Evolutionary conservation across 1,140 invertebrate species (phyloP).

Genomic region (Drosophila athabasca): DNA sequence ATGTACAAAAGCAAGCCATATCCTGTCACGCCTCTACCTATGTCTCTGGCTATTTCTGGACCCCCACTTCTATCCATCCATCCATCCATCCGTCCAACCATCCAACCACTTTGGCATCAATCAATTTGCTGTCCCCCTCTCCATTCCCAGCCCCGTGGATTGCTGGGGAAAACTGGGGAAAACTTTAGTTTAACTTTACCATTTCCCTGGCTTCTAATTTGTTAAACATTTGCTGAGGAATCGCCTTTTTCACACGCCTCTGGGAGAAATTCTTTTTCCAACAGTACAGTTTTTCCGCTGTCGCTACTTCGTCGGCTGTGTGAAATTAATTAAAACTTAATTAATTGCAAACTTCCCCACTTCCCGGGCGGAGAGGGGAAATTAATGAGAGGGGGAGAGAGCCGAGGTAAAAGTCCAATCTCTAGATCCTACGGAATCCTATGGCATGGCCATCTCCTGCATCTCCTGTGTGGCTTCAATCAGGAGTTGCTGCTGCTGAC

Average conservation of each 20-base stretch:
- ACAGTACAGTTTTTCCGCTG: constrained; percentile 13
- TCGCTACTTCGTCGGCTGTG: constrained; percentile 23
- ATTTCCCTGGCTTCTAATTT: constrained; percentile 61
- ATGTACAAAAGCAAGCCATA: not conserved
- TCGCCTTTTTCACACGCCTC: constrained; percentile 63
- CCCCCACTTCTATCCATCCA: not conserved
- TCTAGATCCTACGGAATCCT: not conserved
- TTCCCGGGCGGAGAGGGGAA: too few species aligned
- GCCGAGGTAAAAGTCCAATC: constrained; percentile 21
- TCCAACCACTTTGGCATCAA: constrained; percentile 55
- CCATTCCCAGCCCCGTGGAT: too few species aligned
- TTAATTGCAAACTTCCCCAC: constrained; percentile 76
- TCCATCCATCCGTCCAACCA: constrained; percentile 31
- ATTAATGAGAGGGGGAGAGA: constrained; percentile 30
- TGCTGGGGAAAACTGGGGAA: not conserved
- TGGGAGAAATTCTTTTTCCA: constrained; percentile 38
- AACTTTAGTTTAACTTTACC: constrained; percentile 35
- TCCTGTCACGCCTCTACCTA: constrained; percentile 30
- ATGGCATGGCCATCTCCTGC: not conserved
- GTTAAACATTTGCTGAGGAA: constrained; percentile 51
- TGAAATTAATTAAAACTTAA: constrained; percentile 78
- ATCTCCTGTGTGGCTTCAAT: constrained; percentile 47
- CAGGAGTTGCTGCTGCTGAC: constrained; percentile 54
- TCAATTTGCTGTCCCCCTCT: constrained; percentile 35
- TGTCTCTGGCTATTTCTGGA: not conserved